These are phyloP conservation scores for Pogonognathellus flavescens DNA, from an alignment of 1,140 invertebrate species.

Conservation along the genomic window DNA sequence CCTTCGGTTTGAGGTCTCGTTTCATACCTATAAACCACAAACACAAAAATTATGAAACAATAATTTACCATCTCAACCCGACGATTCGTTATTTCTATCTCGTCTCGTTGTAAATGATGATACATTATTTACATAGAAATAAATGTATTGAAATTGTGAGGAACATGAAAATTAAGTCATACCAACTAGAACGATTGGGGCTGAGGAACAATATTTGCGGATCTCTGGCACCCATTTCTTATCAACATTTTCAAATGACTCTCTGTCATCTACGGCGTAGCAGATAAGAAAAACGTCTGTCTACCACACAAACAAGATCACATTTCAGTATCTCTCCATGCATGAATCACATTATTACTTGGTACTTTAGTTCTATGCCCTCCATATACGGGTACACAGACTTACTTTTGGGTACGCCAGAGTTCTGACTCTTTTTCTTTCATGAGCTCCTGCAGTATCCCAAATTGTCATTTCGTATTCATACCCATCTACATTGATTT, in stretches of 20 bases:
- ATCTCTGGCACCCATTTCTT: conserved; percentile 73
- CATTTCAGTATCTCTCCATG: background rate
- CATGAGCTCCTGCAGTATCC: conserved; percentile 53
- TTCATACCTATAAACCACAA: conserved; percentile 76
- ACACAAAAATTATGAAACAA: background rate
- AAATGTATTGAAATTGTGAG: background rate
- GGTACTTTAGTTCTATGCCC: no score
- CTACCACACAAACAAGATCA: background rate
- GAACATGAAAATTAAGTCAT: conserved; percentile 65
- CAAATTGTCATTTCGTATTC: conserved; percentile 57
- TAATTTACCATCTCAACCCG: no score
- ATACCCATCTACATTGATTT: conserved; percentile 53
- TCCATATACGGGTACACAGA: background rate
- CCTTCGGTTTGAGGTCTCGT: conserved; percentile 74
- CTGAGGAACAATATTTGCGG: conserved; percentile 72
- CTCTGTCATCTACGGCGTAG: conserved; percentile 72
- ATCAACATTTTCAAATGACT: conserved; percentile 72
- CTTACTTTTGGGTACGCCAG: conserved; percentile 53
- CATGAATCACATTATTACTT: no score
- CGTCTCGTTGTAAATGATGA: no score
- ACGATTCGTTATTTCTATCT: no score
- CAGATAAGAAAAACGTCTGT: conserved; percentile 70
- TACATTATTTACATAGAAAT: background rate
- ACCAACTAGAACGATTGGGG: conserved; percentile 73
- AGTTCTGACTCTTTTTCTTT: conserved; percentile 50